phyloP scores from a whole-genome alignment of 35 echinoderm and acorn worm species.

The Stichopus chloronotus region DNA sequence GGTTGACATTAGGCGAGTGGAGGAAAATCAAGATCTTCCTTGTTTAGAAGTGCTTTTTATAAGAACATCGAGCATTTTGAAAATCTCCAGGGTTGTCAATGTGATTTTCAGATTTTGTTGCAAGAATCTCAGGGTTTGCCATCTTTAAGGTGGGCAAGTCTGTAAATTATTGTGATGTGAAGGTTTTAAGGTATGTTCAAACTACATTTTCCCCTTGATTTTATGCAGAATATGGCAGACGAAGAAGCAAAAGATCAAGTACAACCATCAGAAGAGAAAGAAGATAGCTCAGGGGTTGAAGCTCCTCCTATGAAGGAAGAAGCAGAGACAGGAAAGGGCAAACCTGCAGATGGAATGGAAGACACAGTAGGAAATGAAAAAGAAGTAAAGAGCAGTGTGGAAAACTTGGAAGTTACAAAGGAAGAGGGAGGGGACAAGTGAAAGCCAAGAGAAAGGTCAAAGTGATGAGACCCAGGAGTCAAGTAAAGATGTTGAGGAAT shows the following conservation, averaged over 20 bases:
- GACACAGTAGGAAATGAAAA: not conserved
- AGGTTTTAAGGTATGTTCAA: too few relatives aligned
- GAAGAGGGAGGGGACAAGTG: not conserved
- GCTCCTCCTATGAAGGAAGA: not conserved
- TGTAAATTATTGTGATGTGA: too few relatives aligned
- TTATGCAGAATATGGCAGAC: not conserved
- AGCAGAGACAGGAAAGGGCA: not conserved
- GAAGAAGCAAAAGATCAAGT: not conserved
- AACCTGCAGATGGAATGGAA: constrained; percentile 9
- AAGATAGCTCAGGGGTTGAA: not conserved
- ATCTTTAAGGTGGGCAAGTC: too few relatives aligned
- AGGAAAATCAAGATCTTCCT: too few relatives aligned
- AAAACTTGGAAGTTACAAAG: constrained; percentile 24
- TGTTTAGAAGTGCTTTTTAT: too few relatives aligned
- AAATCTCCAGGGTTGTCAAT: too few relatives aligned
- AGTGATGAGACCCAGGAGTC: not conserved
- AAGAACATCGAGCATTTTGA: too few relatives aligned
- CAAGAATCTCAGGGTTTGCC: too few relatives aligned
- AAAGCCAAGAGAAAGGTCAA: constrained; percentile 4
- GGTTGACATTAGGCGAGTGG: too few relatives aligned
- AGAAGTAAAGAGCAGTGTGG: constrained; percentile 38
- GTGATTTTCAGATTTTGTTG: too few relatives aligned
- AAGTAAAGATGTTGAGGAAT: not conserved
- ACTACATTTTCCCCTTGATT: too few relatives aligned
- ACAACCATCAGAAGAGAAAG: not conserved